Base-by-base conservation (phyloP, 2,797 vertebrate species). In the Lutjanus argentimaculatus region DNA sequence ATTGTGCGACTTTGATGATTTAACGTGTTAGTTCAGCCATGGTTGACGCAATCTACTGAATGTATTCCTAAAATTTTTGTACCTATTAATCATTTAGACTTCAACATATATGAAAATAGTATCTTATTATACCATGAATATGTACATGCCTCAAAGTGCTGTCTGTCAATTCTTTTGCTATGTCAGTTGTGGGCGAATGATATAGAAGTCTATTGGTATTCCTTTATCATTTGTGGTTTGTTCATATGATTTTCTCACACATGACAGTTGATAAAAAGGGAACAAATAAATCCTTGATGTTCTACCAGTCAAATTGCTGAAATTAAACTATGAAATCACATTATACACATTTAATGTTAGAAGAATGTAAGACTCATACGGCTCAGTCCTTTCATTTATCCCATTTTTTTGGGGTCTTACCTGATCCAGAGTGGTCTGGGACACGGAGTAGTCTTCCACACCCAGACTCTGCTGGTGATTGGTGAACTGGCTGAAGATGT, bases 371-470 rank as follows among this genome's bases (percentile, higher is more conserved):
- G 17, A 30, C 21, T 42, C 14, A 16, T 13, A 40, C 64, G 63
- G 49, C 7, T 69, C n/a, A 52, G 53, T 30, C 4, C 8, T 22
- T 3, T 5, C 9, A 40, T 52, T 69, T 21, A 12, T 71, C 14
- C 10, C 0, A 25, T 14, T 25, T 2, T 59, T 45, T 16, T 4
- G 36, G 25, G 25, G 46, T 93, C 80, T 84, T 67, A 99, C 99
- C 97, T 99, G 98, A 94, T 99, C 99, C 89, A 99, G 96, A 55
- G 99, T 99, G 65, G 99, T 99, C 95, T 99, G 98, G 67, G 98
- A 99, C 85, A 99, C 98, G 0, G 99, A 99, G 95, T 99, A 99
- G 91, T 99, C 99, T 90, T 99, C 99, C 89, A 99, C 96, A 21
- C 91, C 85, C 83, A 99, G 96, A 78, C 87, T 89, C 67, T 95